These are phyloP conservation scores for Amia ocellicauda DNA, from an alignment of 2,113 vertebrate genomes.

Conservation along the genomic window DNA sequence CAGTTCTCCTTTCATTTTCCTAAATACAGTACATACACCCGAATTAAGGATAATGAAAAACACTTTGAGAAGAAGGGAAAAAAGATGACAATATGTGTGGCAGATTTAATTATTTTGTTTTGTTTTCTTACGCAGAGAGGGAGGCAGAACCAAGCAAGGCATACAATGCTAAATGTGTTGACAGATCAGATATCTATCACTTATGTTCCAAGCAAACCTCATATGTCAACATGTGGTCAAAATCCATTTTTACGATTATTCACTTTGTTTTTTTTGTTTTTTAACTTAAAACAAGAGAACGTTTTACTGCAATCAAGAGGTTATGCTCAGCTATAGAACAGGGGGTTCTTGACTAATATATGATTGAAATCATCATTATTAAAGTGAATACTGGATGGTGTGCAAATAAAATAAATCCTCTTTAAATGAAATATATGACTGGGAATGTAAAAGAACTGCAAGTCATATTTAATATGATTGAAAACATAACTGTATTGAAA, in stretches of 20 bases:
- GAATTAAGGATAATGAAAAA: not conserved
- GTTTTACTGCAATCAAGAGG: not conserved
- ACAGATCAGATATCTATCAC: conserved; percentile 7
- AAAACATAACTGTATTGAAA: not conserved
- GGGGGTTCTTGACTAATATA: conserved; percentile 13
- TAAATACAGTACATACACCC: not conserved
- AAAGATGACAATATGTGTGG: no score
- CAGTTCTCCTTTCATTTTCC: not conserved
- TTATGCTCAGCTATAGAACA: not conserved
- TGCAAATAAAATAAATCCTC: not conserved
- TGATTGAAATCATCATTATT: not conserved
- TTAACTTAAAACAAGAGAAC: conserved; percentile 7
- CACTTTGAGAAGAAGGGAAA: not conserved
- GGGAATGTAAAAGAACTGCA: not conserved
- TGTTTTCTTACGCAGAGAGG: not conserved
- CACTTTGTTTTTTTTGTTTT: no score
- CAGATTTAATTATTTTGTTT: not conserved
- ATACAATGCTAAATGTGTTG: not conserved
- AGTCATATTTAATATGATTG: conserved; percentile 4
- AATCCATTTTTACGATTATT: conserved; percentile 6
- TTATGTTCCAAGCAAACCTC: conserved; percentile 17
- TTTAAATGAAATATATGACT: not conserved
- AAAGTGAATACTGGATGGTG: not conserved
- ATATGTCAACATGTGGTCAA: conserved; percentile 17
- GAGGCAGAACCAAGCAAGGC: not conserved